Conservation (phyloP, 2,888 invertebrate genomes). For the Candidula unifasciata region DNA sequence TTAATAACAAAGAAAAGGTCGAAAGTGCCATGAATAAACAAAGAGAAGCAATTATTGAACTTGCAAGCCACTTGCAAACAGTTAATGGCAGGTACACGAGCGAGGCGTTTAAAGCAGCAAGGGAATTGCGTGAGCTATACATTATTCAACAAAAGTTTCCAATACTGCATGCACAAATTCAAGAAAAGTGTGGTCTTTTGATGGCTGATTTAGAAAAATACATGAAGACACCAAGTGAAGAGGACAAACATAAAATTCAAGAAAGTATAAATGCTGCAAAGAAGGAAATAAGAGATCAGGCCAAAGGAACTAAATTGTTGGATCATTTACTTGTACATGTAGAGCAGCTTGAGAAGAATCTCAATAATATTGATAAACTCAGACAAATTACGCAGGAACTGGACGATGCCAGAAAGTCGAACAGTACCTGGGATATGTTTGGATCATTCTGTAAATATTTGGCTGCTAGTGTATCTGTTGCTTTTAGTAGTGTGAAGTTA, state of each 20-base stretch:
- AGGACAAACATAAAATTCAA: not conserved
- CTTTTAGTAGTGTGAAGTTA: no score
- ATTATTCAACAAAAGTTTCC: not conserved
- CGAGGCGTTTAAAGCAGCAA: not conserved
- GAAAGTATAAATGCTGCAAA: not conserved
- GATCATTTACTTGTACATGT: no score
- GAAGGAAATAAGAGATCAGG: not conserved
- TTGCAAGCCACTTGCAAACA: not conserved
- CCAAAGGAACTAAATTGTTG: no score
- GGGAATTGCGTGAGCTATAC: not conserved
- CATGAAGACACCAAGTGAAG: not conserved
- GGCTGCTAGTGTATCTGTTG: no score
- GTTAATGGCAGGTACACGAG: not conserved
- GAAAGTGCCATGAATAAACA: not conserved
- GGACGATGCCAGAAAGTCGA: no score
- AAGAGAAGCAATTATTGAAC: not conserved
- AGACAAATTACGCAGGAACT: no score
- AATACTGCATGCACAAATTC: not conserved
- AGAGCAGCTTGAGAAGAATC: no score
- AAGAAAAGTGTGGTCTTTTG: not conserved
- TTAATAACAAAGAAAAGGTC: constrained; percentile 10
- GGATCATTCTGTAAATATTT: no score
- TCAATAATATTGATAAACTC: no score
- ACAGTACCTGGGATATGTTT: no score
- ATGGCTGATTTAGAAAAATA: no score